Percentiles rank a stretch among this genome's conserved stretches.
These are phyloP conservation scores for Temnothorax nylanderi DNA, from an alignment of 1,140 invertebrate genomes.

Conservation along the genomic window DNA sequence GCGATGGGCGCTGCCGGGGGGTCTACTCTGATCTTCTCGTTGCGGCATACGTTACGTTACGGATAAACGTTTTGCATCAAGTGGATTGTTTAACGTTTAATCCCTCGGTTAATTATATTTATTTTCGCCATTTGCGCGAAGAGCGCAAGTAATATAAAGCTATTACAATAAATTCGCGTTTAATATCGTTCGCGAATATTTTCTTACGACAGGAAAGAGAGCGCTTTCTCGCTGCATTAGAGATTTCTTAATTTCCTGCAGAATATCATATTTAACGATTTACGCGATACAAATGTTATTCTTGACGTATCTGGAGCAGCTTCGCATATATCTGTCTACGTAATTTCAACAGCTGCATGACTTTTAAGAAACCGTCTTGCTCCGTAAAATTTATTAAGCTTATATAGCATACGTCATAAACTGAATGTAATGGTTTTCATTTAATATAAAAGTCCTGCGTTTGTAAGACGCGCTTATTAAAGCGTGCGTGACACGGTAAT, in stretches of 20 bases:
- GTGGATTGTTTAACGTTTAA: background rate
- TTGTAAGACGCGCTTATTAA: background rate
- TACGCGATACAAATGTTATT: background rate
- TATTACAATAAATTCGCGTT: background rate
- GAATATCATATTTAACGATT: constrained; percentile 3
- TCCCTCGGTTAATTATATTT: background rate
- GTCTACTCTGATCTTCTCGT: background rate
- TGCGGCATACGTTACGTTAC: too few relatives aligned
- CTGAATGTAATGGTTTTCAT: background rate
- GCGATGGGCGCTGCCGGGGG: background rate
- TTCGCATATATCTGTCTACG: background rate
- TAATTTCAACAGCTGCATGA: background rate
- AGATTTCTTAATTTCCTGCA: background rate
- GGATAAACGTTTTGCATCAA: background rate
- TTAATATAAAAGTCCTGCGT: background rate
- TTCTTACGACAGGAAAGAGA: constrained; percentile 6
- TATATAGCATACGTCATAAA: background rate
- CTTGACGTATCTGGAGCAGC: constrained; percentile 5
- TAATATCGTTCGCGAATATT: background rate
- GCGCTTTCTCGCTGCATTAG: background rate
- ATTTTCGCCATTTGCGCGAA: background rate
- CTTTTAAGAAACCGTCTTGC: constrained; percentile 1
- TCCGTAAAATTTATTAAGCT: background rate
- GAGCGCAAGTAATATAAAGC: constrained; percentile 7
- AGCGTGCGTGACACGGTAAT: background rate